Evolutionary conservation across 37 sponge, comb jelly and placozoan species (phyloP).

Genomic region (Oopsacas minuta): DNA sequence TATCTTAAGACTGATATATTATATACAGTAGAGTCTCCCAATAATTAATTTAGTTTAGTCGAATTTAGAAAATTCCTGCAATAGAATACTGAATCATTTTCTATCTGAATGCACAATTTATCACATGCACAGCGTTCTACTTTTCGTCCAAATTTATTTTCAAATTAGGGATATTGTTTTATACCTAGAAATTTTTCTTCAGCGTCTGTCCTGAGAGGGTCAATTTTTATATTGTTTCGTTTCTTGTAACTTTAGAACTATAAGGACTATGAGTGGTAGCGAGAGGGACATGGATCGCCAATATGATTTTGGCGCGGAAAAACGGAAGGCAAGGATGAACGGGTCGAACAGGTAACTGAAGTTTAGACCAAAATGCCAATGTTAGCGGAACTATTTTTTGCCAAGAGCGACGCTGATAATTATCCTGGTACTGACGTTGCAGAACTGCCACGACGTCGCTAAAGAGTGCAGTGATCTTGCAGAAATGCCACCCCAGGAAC

Average conservation of each 20-base stretch:
- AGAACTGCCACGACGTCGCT: not conserved
- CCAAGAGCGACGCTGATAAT: not conserved
- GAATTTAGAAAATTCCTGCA: not conserved
- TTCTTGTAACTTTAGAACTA: not conserved
- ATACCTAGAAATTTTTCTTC: not conserved
- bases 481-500: not conserved
- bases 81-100: not conserved
- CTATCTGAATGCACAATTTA: not conserved
- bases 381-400: not conserved
- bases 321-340: not conserved
- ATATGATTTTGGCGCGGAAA: constrained; percentile 9
- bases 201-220: not conserved
- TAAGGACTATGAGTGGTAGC: not conserved
- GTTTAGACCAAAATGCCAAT: constrained; percentile 10
- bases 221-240: not conserved
- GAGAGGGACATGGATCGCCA: not conserved
- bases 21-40: not conserved
- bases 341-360: not conserved
- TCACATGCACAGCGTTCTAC: not conserved
- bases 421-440: not conserved
- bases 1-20: not conserved
- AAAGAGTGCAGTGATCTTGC: not conserved
- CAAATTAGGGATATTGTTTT: not conserved
- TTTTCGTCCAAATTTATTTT: not conserved
- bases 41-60: not conserved